phyloP scores from a whole-genome alignment of 2,797 vertebrate species.

The Diglossa cyanea region DNA sequence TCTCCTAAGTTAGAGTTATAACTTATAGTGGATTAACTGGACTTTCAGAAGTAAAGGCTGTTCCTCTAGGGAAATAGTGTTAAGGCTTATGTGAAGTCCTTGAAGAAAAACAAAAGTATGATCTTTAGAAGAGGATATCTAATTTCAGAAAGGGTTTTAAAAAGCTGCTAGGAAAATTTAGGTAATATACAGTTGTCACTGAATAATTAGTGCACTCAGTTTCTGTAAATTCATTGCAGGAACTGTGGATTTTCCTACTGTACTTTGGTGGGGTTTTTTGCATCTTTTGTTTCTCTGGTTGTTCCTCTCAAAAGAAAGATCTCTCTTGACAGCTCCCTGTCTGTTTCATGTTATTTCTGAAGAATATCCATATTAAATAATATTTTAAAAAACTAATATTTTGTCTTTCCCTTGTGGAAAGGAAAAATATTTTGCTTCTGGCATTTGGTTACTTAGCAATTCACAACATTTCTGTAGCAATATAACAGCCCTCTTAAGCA shows the following conservation, averaged over 20 bases:
- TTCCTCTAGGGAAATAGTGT: neutral
- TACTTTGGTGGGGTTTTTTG: neutral
- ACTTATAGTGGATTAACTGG: neutral
- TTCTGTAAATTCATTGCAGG: neutral
- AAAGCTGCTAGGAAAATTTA: neutral
- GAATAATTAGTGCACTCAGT: neutral
- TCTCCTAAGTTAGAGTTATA: neutral
- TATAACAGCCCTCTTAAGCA: neutral
- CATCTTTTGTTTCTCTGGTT: neutral
- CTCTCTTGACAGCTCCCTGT: neutral
- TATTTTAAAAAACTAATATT: neutral
- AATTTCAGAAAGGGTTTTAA: neutral
- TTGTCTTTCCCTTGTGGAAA: neutral
- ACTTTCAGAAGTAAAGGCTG: neutral
- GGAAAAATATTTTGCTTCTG: neutral
- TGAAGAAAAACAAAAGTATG: neutral
- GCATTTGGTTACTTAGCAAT: neutral
- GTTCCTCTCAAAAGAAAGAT: neutral
- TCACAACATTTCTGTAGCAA: neutral
- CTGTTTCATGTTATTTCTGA: neutral
- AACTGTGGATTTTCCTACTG: neutral
- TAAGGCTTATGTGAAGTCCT: neutral
- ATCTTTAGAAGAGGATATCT: neutral
- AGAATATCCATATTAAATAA: neutral
- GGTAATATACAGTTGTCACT: neutral